Base-by-base conservation (phyloP, 2,888 invertebrate species). In the Calameuta idolon region DNA sequence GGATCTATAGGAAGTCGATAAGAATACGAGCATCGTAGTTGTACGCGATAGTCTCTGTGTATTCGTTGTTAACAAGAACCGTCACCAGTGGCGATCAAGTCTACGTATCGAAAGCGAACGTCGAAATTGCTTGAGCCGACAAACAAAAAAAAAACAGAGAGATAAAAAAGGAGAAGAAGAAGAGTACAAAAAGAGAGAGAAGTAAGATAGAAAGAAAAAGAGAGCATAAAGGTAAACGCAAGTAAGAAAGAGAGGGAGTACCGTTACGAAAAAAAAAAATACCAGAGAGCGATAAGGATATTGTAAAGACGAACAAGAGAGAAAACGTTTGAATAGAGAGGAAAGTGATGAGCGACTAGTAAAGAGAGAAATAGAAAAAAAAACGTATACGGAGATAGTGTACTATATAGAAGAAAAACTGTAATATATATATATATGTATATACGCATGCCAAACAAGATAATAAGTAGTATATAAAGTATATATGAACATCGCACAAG, bases 381-480 rank as follows among this genome's bases (percentile, higher is more conserved):
- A 31, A 69, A 31, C 12, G n/a, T 69, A 37, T 69, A 11, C 12
- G 5, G 71, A 71, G 69, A 77, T 11, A 34, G 74, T 73, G 55
- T 77, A 77, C 71, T 77, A 55, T 75, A 75, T 75, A 69, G 69
- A 75, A 37, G 12, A 75, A 71, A 35, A 71, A 71, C 12, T 71
- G 71, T 71, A 33, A 71, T 71, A 31, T 71, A 55, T 55, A 55
- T 55, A 40, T 69, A 69, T 15, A 40, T 40, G 23, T 15, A 15
- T 23, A 40, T 15, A 71, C 31, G 75, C 77, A 77, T 77, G 77
- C 77, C 75, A 77, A 77, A 77, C 77, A 71, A 77, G 77, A 76
- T 76, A 69, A 75, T 40, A 33, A 77, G 74, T 77, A 75, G 69
- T 69, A 71, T 15, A 71, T 71, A 31, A 31, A 12, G 31, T 71